These are phyloP conservation scores for Nephrocerus scutellatus DNA, from an alignment of 2,888 invertebrate genomes.

Conservation along the genomic window DNA sequence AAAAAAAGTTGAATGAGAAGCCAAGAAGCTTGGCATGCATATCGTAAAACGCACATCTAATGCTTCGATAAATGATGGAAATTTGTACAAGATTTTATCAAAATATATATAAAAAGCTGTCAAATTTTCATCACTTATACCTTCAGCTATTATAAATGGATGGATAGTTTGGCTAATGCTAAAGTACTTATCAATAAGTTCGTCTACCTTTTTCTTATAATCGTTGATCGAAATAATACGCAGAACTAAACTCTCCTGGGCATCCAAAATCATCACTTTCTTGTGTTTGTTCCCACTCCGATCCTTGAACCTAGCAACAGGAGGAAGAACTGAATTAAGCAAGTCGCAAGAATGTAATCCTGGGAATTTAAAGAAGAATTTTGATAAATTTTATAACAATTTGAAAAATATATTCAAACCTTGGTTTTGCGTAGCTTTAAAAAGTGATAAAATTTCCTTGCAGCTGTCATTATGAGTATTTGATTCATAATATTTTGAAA, in stretches of 20 bases:
- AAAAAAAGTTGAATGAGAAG: constrained; percentile 3
- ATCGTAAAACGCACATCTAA: constrained; percentile 3
- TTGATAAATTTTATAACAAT: too few species aligned
- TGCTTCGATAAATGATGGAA: background rate
- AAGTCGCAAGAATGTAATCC: background rate
- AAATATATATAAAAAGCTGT: constrained; percentile 4
- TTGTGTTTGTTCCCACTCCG: background rate
- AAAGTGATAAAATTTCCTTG: too few species aligned
- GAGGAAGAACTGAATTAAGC: background rate
- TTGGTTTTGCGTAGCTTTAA: too few species aligned
- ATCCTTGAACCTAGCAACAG: constrained; percentile 1
- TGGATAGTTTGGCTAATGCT: background rate
- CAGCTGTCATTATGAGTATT: too few species aligned
- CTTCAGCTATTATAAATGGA: constrained; percentile 2
- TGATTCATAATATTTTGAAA: too few species aligned
- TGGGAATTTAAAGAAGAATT: too few species aligned
- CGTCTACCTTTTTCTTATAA: background rate
- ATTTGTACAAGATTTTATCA: constrained; percentile 1
- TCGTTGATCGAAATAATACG: background rate
- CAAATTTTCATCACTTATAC: too few species aligned
- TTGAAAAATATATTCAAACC: too few species aligned
- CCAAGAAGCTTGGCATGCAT: constrained; percentile 2
- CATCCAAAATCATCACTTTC: background rate
- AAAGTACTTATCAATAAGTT: background rate
- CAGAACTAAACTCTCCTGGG: constrained; percentile 2